Conservation (phyloP, 2,888 invertebrate species). For the Eutolmus rufibarbis region DNA sequence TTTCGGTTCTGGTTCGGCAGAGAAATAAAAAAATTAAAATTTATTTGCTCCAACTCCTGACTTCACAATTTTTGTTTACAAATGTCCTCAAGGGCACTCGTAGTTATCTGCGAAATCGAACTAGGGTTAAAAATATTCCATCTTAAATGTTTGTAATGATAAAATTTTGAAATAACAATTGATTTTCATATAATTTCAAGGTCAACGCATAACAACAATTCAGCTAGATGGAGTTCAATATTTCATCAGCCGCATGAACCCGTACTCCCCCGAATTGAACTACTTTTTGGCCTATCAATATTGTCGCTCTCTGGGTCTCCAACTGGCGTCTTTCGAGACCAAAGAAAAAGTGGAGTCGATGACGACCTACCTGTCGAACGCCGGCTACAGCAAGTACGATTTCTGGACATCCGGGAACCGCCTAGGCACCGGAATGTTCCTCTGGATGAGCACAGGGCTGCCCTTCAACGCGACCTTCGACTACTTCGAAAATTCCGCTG, state of each 20-base stretch:
- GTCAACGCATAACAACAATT: constrained; percentile 86
- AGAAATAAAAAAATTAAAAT: no score
- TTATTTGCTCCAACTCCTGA: no score
- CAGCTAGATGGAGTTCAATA: constrained; percentile 86
- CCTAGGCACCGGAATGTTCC: constrained; percentile 84
- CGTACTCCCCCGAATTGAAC: constrained; percentile 84
- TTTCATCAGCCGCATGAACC: constrained; percentile 86
- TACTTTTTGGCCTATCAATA: constrained; percentile 88
- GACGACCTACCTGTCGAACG: constrained; percentile 81
- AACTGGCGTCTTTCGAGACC: constrained; percentile 84
- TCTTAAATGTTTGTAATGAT: background rate
- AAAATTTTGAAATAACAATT: background rate
- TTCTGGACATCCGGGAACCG: constrained; percentile 91
- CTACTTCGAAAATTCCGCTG: constrained; percentile 73
- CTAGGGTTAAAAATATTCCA: background rate
- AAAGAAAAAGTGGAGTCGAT: constrained; percentile 87
- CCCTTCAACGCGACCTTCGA: constrained; percentile 90
- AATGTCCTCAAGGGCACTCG: no score
- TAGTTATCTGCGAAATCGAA: no score
- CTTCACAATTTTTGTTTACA: no score
- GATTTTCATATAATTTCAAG: constrained; percentile 59
- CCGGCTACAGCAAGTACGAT: constrained; percentile 83
- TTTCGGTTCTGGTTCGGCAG: no score
- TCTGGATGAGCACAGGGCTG: constrained; percentile 89
- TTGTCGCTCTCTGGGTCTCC: constrained; percentile 84